Percentiles rank a stretch among this genome's conserved stretches.
Conservation (phyloP, 53 echinoderm and acorn worm species). For the Hippasteria phrygiana region DNA sequence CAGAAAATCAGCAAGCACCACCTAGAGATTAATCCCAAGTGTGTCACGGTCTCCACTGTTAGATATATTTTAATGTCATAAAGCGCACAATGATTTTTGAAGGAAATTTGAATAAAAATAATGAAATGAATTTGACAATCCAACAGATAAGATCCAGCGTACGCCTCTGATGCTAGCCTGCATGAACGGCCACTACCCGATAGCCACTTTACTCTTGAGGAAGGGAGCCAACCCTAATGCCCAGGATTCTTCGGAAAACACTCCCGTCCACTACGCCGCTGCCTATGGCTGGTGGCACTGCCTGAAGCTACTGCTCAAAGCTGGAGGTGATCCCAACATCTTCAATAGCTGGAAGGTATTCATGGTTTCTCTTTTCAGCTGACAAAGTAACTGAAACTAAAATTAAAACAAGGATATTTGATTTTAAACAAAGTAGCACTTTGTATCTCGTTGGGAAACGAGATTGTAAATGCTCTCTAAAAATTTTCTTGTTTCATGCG, state of each 20-base stretch:
- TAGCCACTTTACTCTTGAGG: conserved; percentile 79
- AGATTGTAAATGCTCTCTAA: no score
- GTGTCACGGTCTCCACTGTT: no score
- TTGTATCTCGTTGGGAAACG: no score
- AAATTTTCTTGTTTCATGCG: no score
- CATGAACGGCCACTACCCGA: conserved; percentile 85
- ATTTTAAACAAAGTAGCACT: no score
- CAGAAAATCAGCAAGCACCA: no score
- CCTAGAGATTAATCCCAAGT: no score
- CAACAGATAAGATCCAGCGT: conserved; percentile 82
- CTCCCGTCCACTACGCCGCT: conserved; percentile 87
- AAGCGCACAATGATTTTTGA: no score
- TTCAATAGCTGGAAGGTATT: conserved; percentile 92
- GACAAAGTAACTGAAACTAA: no score
- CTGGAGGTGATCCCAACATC: conserved; percentile 79
- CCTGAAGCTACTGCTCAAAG: conserved; percentile 79
- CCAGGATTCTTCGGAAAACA: conserved; percentile 88
- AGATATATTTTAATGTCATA: no score
- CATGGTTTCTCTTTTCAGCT: background rate
- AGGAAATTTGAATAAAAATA: background rate
- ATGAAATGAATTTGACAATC: background rate
- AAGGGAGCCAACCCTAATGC: conserved; percentile 86
- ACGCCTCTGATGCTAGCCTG: conserved; percentile 86
- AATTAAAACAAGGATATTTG: no score
- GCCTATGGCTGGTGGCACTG: conserved; percentile 95